Conservation (phyloP, 2,888 invertebrate species). For the Caenorhabditis sinica region DNA sequence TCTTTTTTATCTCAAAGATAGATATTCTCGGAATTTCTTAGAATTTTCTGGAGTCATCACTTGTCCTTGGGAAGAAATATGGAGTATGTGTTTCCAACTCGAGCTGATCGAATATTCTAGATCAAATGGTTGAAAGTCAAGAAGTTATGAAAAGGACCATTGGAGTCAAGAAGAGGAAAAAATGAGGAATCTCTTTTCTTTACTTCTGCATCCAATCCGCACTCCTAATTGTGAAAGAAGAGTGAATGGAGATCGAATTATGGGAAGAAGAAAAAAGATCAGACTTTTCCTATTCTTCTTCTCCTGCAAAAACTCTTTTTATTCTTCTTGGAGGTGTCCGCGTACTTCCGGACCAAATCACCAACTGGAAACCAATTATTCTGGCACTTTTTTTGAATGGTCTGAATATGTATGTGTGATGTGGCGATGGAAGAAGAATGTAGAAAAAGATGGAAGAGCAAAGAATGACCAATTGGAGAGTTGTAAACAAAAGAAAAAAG, state of each 20-base stretch:
- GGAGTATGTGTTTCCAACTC: neutral
- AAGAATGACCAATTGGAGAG: slow-evolving; percentile 7
- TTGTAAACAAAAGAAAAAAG: neutral
- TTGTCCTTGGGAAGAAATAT: neutral
- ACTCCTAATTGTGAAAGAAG: slow-evolving; percentile 53
- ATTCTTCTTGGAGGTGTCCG: slow-evolving; percentile 27
- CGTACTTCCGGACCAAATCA: slow-evolving; percentile 55
- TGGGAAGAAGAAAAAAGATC: slow-evolving; percentile 31
- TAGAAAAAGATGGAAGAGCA: slow-evolving; percentile 28
- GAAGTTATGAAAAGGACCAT: neutral
- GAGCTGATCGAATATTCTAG: neutral
- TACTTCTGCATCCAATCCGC: neutral
- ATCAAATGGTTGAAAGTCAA: neutral
- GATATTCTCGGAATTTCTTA: slow-evolving; percentile 14
- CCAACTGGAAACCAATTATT: slow-evolving; percentile 55
- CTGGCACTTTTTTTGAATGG: slow-evolving; percentile 27
- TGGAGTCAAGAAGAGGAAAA: neutral
- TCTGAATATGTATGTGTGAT: slow-evolving; percentile 16
- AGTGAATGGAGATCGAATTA: slow-evolving; percentile 43
- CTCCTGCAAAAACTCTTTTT: slow-evolving; percentile 19
- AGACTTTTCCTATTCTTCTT: slow-evolving; percentile 6
- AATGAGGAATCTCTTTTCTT: slow-evolving; percentile 20
- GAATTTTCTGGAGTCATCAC: neutral
- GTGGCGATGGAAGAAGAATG: slow-evolving; percentile 7
- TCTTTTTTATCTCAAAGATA: slow-evolving; percentile 4